Percentiles rank a stretch among this genome's conserved stretches.
Conservation (phyloP, 2,888 invertebrate species). For the Elysia crispata region DNA sequence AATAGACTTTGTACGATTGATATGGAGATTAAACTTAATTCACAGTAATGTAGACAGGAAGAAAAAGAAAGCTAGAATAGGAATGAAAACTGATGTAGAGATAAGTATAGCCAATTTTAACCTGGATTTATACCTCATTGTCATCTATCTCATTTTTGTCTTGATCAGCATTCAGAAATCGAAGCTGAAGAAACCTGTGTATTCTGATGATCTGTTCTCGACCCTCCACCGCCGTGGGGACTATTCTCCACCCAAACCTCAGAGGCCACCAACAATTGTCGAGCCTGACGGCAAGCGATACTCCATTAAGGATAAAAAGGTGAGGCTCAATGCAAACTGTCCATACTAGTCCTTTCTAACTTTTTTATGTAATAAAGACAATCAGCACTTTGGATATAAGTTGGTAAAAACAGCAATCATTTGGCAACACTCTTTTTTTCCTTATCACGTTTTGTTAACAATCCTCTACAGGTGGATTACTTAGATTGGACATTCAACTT, state of each 20-base stretch:
- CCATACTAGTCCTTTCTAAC: no score
- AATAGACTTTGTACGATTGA: background rate
- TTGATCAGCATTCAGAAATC: background rate
- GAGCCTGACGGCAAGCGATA: conserved; percentile 71
- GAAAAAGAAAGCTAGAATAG: no score
- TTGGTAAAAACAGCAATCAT: no score
- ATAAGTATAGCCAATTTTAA: no score
- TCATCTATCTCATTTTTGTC: no score
- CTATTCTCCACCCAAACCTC: conserved; percentile 45
- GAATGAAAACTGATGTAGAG: no score
- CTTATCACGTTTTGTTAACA: background rate
- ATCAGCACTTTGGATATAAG: no score
- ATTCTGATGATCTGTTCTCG: conserved; percentile 46
- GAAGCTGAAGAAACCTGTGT: background rate
- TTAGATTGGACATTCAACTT: conserved; percentile 71
- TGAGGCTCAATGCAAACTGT: no score
- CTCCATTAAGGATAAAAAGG: conserved; percentile 52
- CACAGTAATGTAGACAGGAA: no score
- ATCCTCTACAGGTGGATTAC: conserved; percentile 46
- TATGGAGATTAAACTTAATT: no score
- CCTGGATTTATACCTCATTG: no score
- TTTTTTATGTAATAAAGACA: no score
- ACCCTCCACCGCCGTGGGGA: conserved; percentile 53
- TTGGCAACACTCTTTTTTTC: background rate
- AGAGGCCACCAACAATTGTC: conserved; percentile 55